A percentile compares a stretch with the other conserved stretches of the same genome.
Conservation (phyloP, 2,888 invertebrate species). For the Tridacna gigas region DNA sequence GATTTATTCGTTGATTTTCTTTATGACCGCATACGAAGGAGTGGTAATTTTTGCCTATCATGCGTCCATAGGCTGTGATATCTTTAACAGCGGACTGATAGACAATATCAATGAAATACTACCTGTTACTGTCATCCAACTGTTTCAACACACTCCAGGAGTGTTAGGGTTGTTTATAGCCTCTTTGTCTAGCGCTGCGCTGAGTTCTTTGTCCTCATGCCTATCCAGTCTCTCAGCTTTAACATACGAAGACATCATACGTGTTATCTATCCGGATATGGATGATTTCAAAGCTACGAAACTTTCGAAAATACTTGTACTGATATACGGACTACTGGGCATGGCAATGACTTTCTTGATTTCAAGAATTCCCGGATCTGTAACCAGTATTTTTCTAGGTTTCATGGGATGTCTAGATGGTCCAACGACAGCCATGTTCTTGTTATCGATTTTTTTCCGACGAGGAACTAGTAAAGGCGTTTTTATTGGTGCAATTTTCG, state of each 20-base stretch:
- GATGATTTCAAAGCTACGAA: conserved; percentile 13
- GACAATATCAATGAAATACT: conserved; percentile 45
- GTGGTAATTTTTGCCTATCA: conserved; percentile 49
- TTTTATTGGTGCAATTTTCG: conserved; percentile 30
- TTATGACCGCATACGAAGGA: conserved; percentile 34
- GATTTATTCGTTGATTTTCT: conserved; percentile 2
- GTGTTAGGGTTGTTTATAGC: conserved; percentile 51
- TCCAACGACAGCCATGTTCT: conserved; percentile 34
- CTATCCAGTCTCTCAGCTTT: conserved; percentile 39
- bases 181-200: conserved; percentile 45
- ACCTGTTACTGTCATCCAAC: conserved; percentile 36
- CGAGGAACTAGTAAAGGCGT: conserved; percentile 48
- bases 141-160: conserved; percentile 43
- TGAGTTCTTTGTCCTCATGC: conserved; percentile 51
- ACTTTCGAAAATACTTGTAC: conserved; percentile 19
- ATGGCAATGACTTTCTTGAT: conserved; percentile 41
- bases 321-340: conserved; percentile 32
- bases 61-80: conserved; percentile 44
- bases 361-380: conserved; percentile 29
- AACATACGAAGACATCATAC: conserved; percentile 38
- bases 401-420: conserved; percentile 42
- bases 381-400: conserved; percentile 16
- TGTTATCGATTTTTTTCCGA: conserved; percentile 30
- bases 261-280: conserved; percentile 17
- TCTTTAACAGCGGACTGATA: conserved; percentile 23